Percentiles rank a stretch among this genome's conserved stretches.
These are phyloP conservation scores for Drosophila insularis DNA, from an alignment of 1,140 invertebrate genomes.

Conservation along the genomic window DNA sequence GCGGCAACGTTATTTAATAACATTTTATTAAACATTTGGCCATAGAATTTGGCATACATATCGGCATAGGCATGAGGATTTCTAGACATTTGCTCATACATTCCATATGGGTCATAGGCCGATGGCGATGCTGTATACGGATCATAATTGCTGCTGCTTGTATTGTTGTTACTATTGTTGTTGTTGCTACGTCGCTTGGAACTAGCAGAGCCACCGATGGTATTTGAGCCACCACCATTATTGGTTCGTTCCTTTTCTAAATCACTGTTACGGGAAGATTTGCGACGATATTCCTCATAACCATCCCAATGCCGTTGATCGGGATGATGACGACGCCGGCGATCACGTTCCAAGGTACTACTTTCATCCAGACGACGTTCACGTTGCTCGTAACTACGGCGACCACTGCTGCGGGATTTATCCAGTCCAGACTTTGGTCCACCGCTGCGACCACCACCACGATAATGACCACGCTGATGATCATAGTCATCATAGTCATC, in stretches of 20 bases:
- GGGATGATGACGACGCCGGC: constrained; percentile 21
- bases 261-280: constrained; percentile 77
- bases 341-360: constrained; percentile 28
- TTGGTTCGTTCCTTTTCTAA: constrained; percentile 65
- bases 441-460: constrained; percentile 46
- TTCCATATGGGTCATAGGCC: constrained; percentile 74
- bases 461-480: constrained; percentile 21
- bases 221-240: constrained; percentile 12
- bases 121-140: constrained; percentile 84
- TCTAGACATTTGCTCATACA: constrained; percentile 89
- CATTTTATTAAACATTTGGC: constrained; percentile 63
- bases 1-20: constrained; percentile 30
- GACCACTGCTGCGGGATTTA: constrained; percentile 33
- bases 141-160: constrained; percentile 66
- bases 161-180: background rate
- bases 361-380: constrained; percentile 24
- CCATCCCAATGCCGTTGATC: constrained; percentile 53
- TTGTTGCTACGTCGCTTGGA: constrained; percentile 61
- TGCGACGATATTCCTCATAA: constrained; percentile 75
- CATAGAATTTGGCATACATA: constrained; percentile 88
- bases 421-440: constrained; percentile 26
- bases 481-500: constrained; percentile 63
- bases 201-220: constrained; percentile 32
- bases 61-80: constrained; percentile 90
- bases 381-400: constrained; percentile 39